Percentiles rank a stretch among this genome's conserved stretches.
These are phyloP conservation scores for Semnornis frantzii DNA, from an alignment of 2,113 vertebrate genomes.

Conservation along the genomic window DNA sequence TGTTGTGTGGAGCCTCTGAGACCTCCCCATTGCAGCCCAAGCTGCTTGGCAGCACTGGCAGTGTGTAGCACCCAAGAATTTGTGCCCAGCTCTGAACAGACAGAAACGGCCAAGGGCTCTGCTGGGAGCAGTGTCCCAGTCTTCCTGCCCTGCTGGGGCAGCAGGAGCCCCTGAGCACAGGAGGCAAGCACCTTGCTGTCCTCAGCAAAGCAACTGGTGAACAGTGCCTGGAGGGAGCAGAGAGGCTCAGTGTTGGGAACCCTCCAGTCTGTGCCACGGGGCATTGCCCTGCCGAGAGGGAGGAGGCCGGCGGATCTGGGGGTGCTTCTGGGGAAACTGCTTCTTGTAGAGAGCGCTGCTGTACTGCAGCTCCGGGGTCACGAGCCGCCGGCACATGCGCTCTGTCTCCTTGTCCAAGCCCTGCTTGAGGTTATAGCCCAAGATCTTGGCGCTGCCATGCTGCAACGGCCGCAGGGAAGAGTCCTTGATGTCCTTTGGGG, in stretches of 20 bases:
- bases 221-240: rapidly evolving
- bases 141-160: not conserved
- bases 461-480: slow-evolving; percentile 74
- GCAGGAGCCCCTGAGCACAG: not conserved
- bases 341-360: slow-evolving; percentile 69
- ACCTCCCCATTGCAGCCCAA: rapidly evolving
- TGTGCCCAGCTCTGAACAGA: rapidly evolving
- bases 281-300: not conserved
- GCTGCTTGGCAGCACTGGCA: rapidly evolving
- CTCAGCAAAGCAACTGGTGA: not conserved
- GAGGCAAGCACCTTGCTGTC: not conserved
- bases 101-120: not conserved
- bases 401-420: slow-evolving; percentile 46
- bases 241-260: not conserved
- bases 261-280: not conserved
- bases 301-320: not conserved
- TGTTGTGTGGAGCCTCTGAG: rapidly evolving
- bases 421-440: slow-evolving; percentile 83
- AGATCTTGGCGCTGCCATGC: slow-evolving; percentile 77
- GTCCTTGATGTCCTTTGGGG: slow-evolving; percentile 74
- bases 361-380: slow-evolving; percentile 85
- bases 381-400: slow-evolving; percentile 71
- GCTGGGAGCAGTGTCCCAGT: rapidly evolving
- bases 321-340: slow-evolving; percentile 64
- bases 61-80: not conserved